Base-by-base conservation (phyloP, 2,888 invertebrate genomes). In the Aphidius colemani region DNA sequence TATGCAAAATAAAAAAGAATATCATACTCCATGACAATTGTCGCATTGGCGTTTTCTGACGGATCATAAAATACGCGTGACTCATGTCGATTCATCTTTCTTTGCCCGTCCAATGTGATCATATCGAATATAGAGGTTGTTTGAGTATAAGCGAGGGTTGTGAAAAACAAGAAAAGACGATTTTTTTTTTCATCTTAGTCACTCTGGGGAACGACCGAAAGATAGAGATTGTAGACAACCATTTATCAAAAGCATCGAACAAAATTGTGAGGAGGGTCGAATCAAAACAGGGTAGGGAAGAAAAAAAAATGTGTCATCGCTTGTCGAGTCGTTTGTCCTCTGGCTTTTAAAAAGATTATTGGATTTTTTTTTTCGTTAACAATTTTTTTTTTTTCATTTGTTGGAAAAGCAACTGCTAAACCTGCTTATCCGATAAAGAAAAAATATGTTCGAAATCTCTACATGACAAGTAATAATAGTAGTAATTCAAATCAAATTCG, bases 21-120 rank as follows among this genome's bases (percentile, higher is more conserved):
- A 41, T 67, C 61, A 44, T 68, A 51, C 53, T 45, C 63, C 49
- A 53, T 64, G 61, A 64, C 64, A 64, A 67, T 66, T 69, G 61
- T 55, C 56, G 53, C 61, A 67, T 70, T 66, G 69, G 70, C 71
- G 73, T 74, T 74, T 75, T 72, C 71, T 70, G 69, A 71, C 69
- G 70, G 71, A 68, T 70, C 69, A 70, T 70, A 69, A 67, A 69
- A 68, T 72, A 69, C 70, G 62, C 62, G 71, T 69, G 73, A 71
- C 70, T 70, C 61, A 57, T 68, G 67, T 73, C 74, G 71, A 76
- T 76, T 76, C 74, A 71, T 75, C 75, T 75, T 72, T 71, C 30
- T 30, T 30, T 30, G 5, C 30, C 5, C 30, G 5, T 65, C 70
- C 55, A 59, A 41, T 59, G 66, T 67, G 68, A 69, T 70, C 66